Evolutionary conservation across 2,113 vertebrate genomes (phyloP).

Genomic region (Ceyx margarethae): DNA sequence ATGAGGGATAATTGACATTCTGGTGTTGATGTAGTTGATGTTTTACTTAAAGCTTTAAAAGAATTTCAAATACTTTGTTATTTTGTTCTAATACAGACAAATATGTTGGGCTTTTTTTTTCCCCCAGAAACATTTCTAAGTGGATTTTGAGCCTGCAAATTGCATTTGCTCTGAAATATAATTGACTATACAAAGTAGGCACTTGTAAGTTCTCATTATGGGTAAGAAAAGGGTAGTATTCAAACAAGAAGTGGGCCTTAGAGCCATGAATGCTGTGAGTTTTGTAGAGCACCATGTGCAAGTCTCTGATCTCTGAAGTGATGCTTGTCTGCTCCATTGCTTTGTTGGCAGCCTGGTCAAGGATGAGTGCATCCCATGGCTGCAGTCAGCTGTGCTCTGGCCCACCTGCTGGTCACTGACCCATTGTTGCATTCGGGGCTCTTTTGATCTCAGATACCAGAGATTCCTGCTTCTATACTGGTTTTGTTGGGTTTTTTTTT

Average conservation of each 20-base stretch:
- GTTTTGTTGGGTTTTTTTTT: too few species aligned
- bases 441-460: conserved; percentile 34
- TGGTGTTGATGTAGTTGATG: neutral
- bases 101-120: neutral
- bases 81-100: conserved; percentile 30
- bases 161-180: neutral
- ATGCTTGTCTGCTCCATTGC: neutral
- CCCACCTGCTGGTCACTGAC: conserved; percentile 45
- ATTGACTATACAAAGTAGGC: neutral
- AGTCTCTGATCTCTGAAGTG: neutral
- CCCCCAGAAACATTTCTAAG: neutral
- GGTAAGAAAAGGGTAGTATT: neutral
- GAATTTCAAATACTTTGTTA: conserved; percentile 17
- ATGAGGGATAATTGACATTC: conserved; percentile 42
- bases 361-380: neutral
- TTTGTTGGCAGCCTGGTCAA: neutral
- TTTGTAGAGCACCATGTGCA: neutral
- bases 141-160: conserved; percentile 6
- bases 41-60: conserved; percentile 44
- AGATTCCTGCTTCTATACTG: conserved; percentile 30
- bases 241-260: neutral
- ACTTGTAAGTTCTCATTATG: neutral
- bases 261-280: neutral
- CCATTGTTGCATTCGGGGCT: neutral
- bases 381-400: conserved; percentile 8